Evolutionary conservation across 2,113 vertebrate species (phyloP).

Genomic region (Mormoops blainvillei): DNA sequence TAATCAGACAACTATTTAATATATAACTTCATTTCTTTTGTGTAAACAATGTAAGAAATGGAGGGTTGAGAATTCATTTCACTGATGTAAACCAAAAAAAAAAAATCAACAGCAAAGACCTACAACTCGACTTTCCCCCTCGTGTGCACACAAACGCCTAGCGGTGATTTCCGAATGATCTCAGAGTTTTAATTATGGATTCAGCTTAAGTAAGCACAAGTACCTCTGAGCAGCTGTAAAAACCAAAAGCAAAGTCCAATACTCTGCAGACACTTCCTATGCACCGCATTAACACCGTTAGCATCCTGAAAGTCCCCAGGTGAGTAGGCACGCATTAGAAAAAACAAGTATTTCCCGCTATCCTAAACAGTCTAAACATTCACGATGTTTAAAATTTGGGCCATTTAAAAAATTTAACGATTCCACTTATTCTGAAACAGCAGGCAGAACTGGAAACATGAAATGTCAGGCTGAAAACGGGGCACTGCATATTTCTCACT

Average conservation of each 20-base stretch:
- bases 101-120: not conserved
- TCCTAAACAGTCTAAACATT: not conserved
- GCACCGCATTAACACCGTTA: not conserved
- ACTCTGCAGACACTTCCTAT: not conserved
- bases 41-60: not conserved
- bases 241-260: not conserved
- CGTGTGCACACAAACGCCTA: not conserved
- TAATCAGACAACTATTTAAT: not conserved
- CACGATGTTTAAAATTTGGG: not conserved
- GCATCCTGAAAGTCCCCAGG: not conserved
- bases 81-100: not conserved
- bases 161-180: not conserved
- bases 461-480: slow-evolving; percentile 46
- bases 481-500: not conserved
- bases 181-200: not conserved
- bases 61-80: not conserved
- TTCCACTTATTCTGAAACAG: slow-evolving; percentile 26
- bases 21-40: not conserved
- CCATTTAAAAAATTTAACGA: not conserved
- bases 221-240: not conserved
- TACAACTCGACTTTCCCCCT: not conserved
- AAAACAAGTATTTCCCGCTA: not conserved
- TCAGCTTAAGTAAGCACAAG: not conserved
- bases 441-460: slow-evolving; percentile 23
- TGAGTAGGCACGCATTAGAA: not conserved